Conservation (phyloP, 2,888 invertebrate species). For the Myopa tessellatipennis region DNA sequence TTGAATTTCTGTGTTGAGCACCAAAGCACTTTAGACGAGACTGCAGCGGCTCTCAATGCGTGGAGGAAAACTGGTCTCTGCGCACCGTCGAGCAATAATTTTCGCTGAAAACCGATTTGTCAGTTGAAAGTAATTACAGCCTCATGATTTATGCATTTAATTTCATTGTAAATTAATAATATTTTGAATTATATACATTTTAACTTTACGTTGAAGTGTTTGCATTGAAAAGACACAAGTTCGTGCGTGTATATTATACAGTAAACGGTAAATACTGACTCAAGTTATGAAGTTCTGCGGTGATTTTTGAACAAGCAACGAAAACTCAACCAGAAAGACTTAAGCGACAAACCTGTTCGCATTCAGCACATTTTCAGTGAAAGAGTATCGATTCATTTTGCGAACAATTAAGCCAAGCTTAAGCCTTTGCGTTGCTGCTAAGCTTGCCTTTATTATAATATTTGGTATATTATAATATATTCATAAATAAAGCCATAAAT, state of each 20-base stretch:
- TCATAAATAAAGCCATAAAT: too few species aligned
- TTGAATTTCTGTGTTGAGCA: conserved; percentile 41
- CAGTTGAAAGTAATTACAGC: conserved; percentile 33
- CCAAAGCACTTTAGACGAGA: background rate
- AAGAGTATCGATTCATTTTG: too few species aligned
- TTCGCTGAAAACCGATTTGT: conserved; percentile 43
- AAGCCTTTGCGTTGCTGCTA: too few species aligned
- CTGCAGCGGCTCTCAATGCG: background rate
- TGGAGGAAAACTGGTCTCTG: conserved; percentile 24
- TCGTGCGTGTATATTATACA: background rate
- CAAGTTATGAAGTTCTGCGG: background rate
- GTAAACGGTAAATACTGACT: background rate
- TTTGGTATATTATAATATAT: too few species aligned
- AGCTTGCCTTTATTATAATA: too few species aligned
- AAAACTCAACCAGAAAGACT: conserved; percentile 8
- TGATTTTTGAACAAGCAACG: background rate
- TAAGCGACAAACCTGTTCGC: conserved; percentile 17
- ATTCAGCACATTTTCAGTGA: too few species aligned
- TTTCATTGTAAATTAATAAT: conserved; percentile 29
- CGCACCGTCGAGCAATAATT: conserved; percentile 32
- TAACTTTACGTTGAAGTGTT: background rate
- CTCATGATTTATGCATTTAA: conserved; percentile 25
- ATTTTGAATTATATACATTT: conserved; percentile 14
- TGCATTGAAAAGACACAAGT: background rate
- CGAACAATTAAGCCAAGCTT: too few species aligned